Percentiles rank a stretch among this genome's conserved stretches.
Evolutionary conservation across 2,113 vertebrate genomes (phyloP).

Genomic region (Pantherophis guttatus): DNA sequence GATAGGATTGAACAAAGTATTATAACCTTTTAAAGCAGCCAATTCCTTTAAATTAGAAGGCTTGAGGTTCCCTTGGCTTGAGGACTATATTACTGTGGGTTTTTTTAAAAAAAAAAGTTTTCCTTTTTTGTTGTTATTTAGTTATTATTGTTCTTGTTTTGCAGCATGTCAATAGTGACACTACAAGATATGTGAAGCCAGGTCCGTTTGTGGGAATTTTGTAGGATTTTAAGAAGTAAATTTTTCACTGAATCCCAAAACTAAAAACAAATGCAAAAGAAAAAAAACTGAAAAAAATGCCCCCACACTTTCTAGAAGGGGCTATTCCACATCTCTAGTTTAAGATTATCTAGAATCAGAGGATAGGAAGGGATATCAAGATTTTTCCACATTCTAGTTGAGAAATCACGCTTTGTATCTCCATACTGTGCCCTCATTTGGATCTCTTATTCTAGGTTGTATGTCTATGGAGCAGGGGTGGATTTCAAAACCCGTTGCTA

Average conservation of each 20-base stretch:
- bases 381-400: neutral
- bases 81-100: neutral
- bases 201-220: neutral
- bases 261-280: neutral
- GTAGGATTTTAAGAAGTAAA: neutral
- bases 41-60: neutral
- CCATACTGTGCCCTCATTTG: neutral
- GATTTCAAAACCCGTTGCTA: too few relatives aligned
- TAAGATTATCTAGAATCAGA: neutral
- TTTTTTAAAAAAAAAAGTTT: neutral
- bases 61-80: neutral
- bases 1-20: neutral
- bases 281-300: neutral
- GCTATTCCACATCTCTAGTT: neutral
- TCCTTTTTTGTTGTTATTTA: neutral
- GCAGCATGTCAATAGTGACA: neutral
- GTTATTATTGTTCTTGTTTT: neutral
- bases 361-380: neutral
- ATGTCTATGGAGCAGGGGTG: too few relatives aligned
- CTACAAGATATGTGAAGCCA: neutral
- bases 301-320: neutral
- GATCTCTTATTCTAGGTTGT: neutral
- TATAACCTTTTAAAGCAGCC: neutral
- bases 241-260: neutral
- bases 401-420: neutral